Base-by-base conservation (phyloP, 2,797 vertebrate species). In the Mus spretus region DNA sequence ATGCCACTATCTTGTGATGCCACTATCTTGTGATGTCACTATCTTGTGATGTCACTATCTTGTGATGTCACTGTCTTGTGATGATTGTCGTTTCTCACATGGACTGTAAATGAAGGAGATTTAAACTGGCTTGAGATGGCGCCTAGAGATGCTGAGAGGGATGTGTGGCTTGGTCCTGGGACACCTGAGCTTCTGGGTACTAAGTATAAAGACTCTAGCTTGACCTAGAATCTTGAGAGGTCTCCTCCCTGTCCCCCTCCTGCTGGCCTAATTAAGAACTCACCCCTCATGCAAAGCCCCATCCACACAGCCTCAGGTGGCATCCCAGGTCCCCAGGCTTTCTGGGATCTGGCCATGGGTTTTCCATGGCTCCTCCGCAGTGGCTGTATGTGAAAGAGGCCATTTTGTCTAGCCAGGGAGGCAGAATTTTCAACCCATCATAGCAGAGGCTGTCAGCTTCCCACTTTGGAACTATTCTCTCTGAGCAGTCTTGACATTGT, bases 221-320 rank as follows among this genome's bases (percentile, higher is more conserved):
- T 91, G 96, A 94, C 97, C 97, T 90, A 97, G 95, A 97, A 98
- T 97, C 77, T 24, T 9, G 80, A 97, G 86, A 61, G 22, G 82
- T 40, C 10, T 3, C 2, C 28, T 26, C 28, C 28, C 11, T 5
- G 1, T 1, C 0, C 85, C 92, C 94, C 65, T 65, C 91, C 95
- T 17, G 1, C 90, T 89, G 93, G 47, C 96, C 97, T 96, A 90
- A 26, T 97, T 96, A 84, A 80, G 63, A n/a, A 47, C 1, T 13
- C 26, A 44, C 1, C 6, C 28, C 57, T 61, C 70, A 77, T 72
- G 82, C 61, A 55, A 22, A 91, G 37, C 34, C 12, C 72, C 6
- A 7, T 0, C 1, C 13, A 34, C 47, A 24, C 67, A 44, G 10
- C 26, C 28, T 24, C 53, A 10, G 61, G 26, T n/a, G 55, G 37